These are phyloP conservation scores for Cossypha niveicapilla DNA, from an alignment of 2,797 vertebrate genomes.

Conservation along the genomic window DNA sequence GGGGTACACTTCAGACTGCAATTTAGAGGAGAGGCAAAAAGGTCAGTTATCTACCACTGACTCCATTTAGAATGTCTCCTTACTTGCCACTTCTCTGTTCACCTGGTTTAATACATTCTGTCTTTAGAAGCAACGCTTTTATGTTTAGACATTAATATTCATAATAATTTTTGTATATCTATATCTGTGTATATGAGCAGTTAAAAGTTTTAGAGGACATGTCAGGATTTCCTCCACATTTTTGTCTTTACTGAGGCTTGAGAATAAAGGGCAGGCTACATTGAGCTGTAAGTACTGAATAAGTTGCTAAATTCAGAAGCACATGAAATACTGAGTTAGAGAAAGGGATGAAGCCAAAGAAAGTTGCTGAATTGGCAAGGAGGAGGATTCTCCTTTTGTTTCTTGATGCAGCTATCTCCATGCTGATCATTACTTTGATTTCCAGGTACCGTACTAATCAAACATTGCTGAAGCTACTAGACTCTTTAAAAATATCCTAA, in stretches of 20 bases:
- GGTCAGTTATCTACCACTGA: neutral
- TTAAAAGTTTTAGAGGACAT: neutral
- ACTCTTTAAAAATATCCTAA: neutral
- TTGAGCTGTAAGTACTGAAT: neutral
- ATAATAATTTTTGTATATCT: neutral
- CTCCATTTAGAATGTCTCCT: neutral
- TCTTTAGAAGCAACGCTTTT: neutral
- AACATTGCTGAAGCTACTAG: neutral
- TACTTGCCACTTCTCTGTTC: neutral
- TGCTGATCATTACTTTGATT: neutral
- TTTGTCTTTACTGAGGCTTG: neutral
- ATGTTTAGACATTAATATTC: neutral
- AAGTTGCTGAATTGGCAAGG: neutral
- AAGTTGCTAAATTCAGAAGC: neutral
- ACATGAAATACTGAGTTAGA: neutral
- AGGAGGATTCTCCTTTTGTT: neutral
- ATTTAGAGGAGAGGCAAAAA: neutral
- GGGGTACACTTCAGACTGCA: neutral
- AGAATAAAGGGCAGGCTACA: neutral
- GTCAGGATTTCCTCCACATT: neutral
- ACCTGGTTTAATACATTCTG: neutral
- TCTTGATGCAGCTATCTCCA: neutral
- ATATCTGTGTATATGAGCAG: neutral
- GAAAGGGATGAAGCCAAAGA: neutral
- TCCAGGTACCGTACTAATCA: neutral